Conservation (phyloP, 2,888 invertebrate species). For the Ennomos erosarius region DNA sequence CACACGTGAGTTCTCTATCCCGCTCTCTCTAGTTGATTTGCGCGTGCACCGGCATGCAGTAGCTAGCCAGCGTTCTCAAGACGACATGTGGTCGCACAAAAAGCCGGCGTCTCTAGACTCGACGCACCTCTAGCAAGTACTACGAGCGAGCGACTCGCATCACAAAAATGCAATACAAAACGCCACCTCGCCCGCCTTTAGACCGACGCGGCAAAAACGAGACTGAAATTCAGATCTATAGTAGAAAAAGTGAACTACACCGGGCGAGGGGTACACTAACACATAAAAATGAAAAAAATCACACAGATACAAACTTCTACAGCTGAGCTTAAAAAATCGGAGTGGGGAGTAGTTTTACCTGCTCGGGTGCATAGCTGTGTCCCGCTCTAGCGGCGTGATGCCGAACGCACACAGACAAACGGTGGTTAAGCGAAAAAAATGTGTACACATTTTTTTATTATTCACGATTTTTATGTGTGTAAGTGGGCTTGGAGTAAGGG, state of each 20-base stretch:
- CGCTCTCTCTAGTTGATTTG: slow-evolving; percentile 70
- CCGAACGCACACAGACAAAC: slow-evolving; percentile 74
- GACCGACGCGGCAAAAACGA: slow-evolving; percentile 85
- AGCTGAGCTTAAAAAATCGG: slow-evolving; percentile 82
- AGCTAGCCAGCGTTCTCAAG: slow-evolving; percentile 51
- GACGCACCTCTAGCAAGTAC: slow-evolving; percentile 50
- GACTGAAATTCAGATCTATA: slow-evolving; percentile 86
- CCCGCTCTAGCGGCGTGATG: slow-evolving; percentile 75
- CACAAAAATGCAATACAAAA: slow-evolving; percentile 80
- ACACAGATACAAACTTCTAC: slow-evolving; percentile 79
- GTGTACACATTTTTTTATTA: slow-evolving; percentile 86
- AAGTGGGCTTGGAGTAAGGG: slow-evolving; percentile 80
- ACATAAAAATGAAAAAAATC: slow-evolving; percentile 85
- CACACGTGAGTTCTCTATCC: slow-evolving; percentile 77
- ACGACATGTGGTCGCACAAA: slow-evolving; percentile 74
- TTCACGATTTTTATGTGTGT: slow-evolving; percentile 85
- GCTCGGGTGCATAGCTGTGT: slow-evolving; percentile 59
- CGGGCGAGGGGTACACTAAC: slow-evolving; percentile 84
- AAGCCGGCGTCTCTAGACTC: slow-evolving; percentile 66
- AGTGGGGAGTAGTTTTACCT: slow-evolving; percentile 71
- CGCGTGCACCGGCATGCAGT: slow-evolving; percentile 73
- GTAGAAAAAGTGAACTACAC: slow-evolving; percentile 86
- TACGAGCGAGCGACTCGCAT: slow-evolving; percentile 64
- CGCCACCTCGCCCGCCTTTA: slow-evolving; percentile 81
- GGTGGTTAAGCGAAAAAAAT: slow-evolving; percentile 84